Evolutionary conservation across 2,888 invertebrate genomes (phyloP), one percentile per base, ranked within the genome.

Genomic region (Octodonta nipae): DNA sequence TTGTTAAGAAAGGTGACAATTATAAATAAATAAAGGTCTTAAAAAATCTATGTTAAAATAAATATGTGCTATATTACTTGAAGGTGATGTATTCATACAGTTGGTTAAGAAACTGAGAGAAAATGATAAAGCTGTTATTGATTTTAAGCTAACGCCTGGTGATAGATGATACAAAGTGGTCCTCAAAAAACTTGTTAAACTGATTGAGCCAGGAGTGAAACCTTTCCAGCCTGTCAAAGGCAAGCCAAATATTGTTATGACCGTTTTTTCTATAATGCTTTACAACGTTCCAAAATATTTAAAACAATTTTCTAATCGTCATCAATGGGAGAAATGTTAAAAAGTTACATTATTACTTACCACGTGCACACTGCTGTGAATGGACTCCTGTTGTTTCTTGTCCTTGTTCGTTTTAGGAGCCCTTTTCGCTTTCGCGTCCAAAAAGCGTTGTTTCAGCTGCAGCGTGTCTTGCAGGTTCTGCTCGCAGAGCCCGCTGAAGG

Each of bases 21-120:
- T n/a, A n/a, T n/a, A n/a, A n/a, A n/a, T n/a, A n/a, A n/a, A n/a
- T n/a, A n/a, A n/a, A n/a, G n/a, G n/a, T n/a, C n/a, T n/a, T n/a
- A n/a, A n/a, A n/a, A 92, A 95, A 78, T 83, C 89, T 64, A 95
- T 99, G 92, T 78, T 99, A 32, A 98, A 98, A 65, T 93, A 96
- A 65, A 92, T 98, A 57, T 95, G 95, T 61, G 83, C 88, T 37
- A 98, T 98, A 11, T 69, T 99, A 37, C 68, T 99, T 38, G 96
- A 98, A 70, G 91, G 96, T 48, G 98, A 98, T 73, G 85, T 85
- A 25, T 96, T 98, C 65, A 91, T 98, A 47, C 75, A 81, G 48
- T 69, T 96, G 47, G 96, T 98, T 0, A 95, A 93, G 64, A 81
- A 88, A 60, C 70, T 98, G 25, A 73, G 93, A 44, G 95, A 96